A percentile compares a stretch with the other conserved stretches of the same genome.
These are phyloP conservation scores for Trinectes maculatus DNA, from an alignment of 2,113 vertebrate genomes.

Conservation along the genomic window DNA sequence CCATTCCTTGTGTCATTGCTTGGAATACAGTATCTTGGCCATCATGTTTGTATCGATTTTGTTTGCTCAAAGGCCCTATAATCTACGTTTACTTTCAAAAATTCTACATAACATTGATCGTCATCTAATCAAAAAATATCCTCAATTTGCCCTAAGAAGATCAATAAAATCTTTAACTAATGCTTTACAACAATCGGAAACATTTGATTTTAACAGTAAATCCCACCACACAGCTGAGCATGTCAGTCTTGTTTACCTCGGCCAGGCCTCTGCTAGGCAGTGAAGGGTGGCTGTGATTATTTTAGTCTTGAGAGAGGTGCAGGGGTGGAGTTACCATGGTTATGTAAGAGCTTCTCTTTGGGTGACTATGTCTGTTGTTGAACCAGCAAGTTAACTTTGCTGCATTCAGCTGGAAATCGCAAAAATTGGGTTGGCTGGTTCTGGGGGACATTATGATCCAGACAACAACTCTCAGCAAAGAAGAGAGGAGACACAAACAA, in stretches of 20 bases:
- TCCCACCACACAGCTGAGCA: background rate
- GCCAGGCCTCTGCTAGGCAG: slow-evolving; percentile 22
- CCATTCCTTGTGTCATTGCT: too few relatives aligned
- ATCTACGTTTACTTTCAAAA: background rate
- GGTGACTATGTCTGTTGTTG: slow-evolving; percentile 42
- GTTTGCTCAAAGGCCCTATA: too few relatives aligned
- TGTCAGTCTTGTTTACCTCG: background rate
- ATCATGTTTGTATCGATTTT: background rate
- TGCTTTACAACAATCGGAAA: slow-evolving; percentile 1
- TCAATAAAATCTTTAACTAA: background rate
- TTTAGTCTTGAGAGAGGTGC: slow-evolving; percentile 60
- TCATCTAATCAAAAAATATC: too few relatives aligned
- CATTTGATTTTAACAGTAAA: background rate
- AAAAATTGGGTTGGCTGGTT: slow-evolving; percentile 24
- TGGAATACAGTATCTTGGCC: too few relatives aligned
- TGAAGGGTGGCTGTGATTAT: slow-evolving; percentile 66
- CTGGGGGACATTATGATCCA: slow-evolving; percentile 27
- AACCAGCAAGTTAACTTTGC: slow-evolving; percentile 39
- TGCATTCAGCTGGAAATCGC: slow-evolving; percentile 56
- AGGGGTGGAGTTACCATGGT: slow-evolving; percentile 60
- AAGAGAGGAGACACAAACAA: background rate
- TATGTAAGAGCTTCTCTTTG: slow-evolving; percentile 61
- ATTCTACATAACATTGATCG: background rate
- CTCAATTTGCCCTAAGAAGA: background rate
- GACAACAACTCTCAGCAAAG: slow-evolving; percentile 35